Base-by-base conservation (phyloP, 1,140 invertebrate genomes). In the Halictus rubicundus region DNA sequence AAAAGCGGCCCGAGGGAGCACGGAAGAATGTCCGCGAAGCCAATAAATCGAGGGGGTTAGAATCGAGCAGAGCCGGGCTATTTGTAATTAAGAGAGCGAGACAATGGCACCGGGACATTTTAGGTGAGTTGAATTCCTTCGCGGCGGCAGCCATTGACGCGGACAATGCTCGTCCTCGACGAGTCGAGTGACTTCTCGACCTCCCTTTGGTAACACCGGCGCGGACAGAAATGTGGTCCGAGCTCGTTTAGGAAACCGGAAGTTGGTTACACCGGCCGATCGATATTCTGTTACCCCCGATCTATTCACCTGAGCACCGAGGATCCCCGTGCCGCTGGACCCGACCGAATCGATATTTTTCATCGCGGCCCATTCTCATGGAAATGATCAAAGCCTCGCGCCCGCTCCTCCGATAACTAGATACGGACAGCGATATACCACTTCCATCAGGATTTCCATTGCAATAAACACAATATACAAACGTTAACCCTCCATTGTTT, bases 241-340 rank as follows among this genome's bases (percentile, higher is more conserved):
- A 78, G 71, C 59, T 76, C 80, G 85, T 86, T 81, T 78, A 78
- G 52, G 59, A 71, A 82, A 79, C 80, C n/a, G 75, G 69, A 83
- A 88, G 82, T 82, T 87, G 83, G 81, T 82, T 85, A 80, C 80
- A 85, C 83, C 78, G 70, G 69, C 49, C 78, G 81, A 86, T 87
- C 79, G 81, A 71, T 75, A 81, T 61, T 49, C 42, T 32, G 25
- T 77, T 69, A 37, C 39, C 9, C 37, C 39, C 32, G 27, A 37
- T 23, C 14, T 37, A 10, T 49, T 60, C 42, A n/a, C 9, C 14
- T 2, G 14, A 49, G 68, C 66, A 14, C 52, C 23, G 23, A 21
- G 32, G 59, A 78, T 71, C 70, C 70, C 42, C n/a, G 16, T 14
- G 10, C 23, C 25, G 12, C 4, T 25, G 39, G n/a, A 52, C 60